Conservation (phyloP, 2,797 vertebrate genomes). For the Psittacula echo region DNA sequence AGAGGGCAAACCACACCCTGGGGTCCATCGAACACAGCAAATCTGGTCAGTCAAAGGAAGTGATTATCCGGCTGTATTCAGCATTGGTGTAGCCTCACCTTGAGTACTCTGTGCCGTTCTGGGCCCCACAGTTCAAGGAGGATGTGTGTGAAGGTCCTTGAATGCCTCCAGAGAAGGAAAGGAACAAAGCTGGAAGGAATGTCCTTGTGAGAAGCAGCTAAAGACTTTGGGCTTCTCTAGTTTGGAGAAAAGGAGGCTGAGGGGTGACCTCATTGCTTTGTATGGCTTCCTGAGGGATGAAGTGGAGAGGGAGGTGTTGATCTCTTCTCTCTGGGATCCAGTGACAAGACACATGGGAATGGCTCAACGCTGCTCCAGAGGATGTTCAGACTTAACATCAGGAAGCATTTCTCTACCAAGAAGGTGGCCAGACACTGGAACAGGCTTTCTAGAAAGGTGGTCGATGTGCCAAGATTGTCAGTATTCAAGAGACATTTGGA, state of each 20-base stretch:
- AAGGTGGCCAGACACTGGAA: background rate
- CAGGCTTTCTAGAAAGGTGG: background rate
- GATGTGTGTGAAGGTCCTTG: background rate
- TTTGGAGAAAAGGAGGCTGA: background rate
- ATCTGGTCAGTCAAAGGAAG: background rate
- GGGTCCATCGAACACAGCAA: background rate
- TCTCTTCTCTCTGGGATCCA: background rate
- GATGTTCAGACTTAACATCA: background rate
- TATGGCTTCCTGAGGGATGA: background rate
- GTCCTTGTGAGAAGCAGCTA: background rate
- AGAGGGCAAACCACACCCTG: accelerated
- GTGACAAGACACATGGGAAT: accelerated
- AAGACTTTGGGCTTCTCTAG: background rate
- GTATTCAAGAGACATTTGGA: background rate
- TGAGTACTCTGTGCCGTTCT: background rate
- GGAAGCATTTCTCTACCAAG: background rate
- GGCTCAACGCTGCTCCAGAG: background rate
- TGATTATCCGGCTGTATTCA: accelerated
- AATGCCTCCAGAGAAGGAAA: background rate
- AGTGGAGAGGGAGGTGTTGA: background rate
- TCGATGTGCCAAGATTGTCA: accelerated
- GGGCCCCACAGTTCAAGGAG: background rate
- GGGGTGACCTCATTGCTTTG: accelerated
- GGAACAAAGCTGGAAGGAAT: background rate
- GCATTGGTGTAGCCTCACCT: no score